Evolutionary conservation across 2,888 invertebrate genomes (phyloP).

Genomic region (Nematopogon swammerdamellus): DNA sequence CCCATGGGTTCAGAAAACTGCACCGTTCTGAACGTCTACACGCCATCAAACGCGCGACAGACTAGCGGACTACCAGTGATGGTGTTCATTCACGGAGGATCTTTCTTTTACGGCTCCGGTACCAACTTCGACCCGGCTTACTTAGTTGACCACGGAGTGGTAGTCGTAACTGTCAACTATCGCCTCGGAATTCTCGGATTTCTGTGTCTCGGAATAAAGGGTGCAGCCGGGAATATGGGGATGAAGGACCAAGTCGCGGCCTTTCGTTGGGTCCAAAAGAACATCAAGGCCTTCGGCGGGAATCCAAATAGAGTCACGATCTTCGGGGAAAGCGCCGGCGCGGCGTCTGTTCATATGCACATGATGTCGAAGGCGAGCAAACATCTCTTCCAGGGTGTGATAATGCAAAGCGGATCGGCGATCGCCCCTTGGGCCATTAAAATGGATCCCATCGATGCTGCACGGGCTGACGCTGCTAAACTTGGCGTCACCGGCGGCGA

Average conservation of each 20-base stretch:
- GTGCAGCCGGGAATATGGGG: background rate
- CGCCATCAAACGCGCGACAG: background rate
- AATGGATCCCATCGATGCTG: background rate
- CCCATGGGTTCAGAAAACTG: background rate
- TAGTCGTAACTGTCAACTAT: constrained; percentile 1
- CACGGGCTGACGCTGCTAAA: background rate
- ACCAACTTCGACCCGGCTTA: background rate
- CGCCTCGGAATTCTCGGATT: constrained; percentile 1
- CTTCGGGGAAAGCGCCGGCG: constrained; percentile 1
- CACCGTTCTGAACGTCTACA: background rate
- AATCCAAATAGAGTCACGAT: background rate
- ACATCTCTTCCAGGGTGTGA: background rate
- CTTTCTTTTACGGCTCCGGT: background rate
- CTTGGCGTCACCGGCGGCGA: background rate
- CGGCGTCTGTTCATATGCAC: background rate
- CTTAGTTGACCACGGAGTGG: background rate
- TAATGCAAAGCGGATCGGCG: background rate
- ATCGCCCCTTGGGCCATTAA: constrained; percentile 1
- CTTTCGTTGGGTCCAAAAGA: background rate
- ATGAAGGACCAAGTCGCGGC: constrained; percentile 2
- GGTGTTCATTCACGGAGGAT: background rate
- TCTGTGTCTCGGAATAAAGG: background rate
- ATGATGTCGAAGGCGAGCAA: background rate
- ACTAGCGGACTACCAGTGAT: background rate
- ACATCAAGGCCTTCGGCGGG: constrained; percentile 1